phyloP scores from a whole-genome alignment of 2,797 vertebrate species.

The Cirrhinus mrigala region DNA sequence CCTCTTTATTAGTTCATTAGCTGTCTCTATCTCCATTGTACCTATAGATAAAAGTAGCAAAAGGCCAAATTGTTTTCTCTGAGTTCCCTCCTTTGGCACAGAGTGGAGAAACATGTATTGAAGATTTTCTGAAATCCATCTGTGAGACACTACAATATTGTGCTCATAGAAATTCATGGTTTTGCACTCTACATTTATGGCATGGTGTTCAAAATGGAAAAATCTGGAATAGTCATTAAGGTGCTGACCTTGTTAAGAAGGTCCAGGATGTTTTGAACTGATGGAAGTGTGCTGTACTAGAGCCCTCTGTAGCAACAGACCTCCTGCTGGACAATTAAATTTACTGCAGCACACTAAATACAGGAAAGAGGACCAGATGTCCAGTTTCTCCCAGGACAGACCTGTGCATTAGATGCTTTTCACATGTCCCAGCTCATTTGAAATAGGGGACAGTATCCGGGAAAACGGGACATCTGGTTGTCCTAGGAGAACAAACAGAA shows the following conservation, averaged over 20 bases:
- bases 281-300: neutral
- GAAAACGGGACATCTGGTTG: slow-evolving; percentile 15
- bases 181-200: neutral
- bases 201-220: neutral
- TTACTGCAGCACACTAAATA: slow-evolving; percentile 30
- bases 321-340: slow-evolving; percentile 46
- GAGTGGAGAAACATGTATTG: neutral
- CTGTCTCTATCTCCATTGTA: neutral
- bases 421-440: neutral
- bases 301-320: slow-evolving; percentile 33
- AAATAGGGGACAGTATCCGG: neutral
- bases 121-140: neutral
- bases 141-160: neutral
- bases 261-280: neutral
- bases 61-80: neutral
- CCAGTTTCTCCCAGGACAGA: neutral
- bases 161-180: neutral
- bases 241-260: slow-evolving; percentile 12
- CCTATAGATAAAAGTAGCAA: neutral
- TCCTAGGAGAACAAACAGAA: neutral
- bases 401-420: neutral
- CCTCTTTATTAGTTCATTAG: neutral
- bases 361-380: slow-evolving; percentile 15
- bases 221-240: neutral
- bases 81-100: neutral